Conservation (phyloP, 2,113 vertebrate genomes). For the Hemibagrus wyckioides region DNA sequence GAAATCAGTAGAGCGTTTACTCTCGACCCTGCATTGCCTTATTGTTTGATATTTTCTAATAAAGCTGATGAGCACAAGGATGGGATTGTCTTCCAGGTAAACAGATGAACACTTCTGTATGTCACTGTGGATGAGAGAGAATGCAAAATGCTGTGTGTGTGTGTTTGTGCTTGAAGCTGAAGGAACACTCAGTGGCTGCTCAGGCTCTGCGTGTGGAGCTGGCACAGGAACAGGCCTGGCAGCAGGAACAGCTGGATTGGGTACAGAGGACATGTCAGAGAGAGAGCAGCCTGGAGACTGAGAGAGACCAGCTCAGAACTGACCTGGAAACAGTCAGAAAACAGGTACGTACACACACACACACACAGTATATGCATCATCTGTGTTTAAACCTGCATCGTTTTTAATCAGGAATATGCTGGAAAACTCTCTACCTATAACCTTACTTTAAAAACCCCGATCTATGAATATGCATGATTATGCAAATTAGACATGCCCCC, state of each 20-base stretch:
- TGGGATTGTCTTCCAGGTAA: neutral
- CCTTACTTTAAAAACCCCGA: neutral
- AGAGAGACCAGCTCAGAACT: slow-evolving; percentile 52
- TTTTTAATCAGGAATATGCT: neutral
- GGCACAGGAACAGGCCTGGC: slow-evolving; percentile 44
- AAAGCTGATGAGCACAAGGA: neutral
- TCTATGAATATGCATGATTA: neutral
- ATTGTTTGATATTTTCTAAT: neutral
- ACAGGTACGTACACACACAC: slow-evolving; percentile 45
- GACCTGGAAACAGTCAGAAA: slow-evolving; percentile 53
- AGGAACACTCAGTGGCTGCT: slow-evolving; percentile 48
- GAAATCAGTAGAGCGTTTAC: no score
- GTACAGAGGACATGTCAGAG: slow-evolving; percentile 52
- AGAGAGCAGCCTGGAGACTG: slow-evolving; percentile 51
- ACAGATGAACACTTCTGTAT: neutral
- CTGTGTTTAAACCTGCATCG: neutral
- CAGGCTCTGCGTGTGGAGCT: slow-evolving; percentile 58
- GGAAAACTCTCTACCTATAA: neutral
- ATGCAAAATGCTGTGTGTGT: slow-evolving; percentile 32
- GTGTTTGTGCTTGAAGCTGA: slow-evolving; percentile 52
- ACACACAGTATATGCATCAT: neutral
- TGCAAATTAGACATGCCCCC: neutral
- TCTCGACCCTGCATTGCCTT: no score
- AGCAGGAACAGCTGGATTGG: slow-evolving; percentile 59
- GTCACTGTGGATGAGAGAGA: slow-evolving; percentile 6